These are phyloP conservation scores for Catharus ustulatus DNA, from an alignment of 2,797 vertebrate species.

Conservation along the genomic window DNA sequence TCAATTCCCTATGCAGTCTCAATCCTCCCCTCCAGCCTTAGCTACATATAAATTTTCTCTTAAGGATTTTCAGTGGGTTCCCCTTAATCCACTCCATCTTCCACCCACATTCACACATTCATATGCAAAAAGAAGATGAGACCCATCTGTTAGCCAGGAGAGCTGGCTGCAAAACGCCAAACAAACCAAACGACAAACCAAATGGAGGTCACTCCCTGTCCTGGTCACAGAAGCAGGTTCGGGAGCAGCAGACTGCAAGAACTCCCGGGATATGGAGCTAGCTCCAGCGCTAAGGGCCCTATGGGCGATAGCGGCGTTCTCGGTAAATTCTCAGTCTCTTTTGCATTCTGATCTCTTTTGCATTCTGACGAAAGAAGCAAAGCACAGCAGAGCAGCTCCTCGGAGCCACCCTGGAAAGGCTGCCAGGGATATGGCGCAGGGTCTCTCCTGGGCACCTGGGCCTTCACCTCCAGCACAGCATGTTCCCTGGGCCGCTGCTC, in stretches of 20 bases:
- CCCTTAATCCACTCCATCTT: background rate
- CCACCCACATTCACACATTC: background rate
- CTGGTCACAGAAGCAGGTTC: background rate
- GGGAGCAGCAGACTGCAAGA: background rate
- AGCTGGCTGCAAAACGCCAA: background rate
- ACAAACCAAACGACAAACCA: no score
- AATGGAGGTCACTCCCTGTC: background rate
- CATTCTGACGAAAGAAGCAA: background rate
- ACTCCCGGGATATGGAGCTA: accelerated
- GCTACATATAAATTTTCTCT: background rate
- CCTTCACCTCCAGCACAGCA: background rate
- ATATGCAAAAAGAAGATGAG: background rate
- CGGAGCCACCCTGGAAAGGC: background rate
- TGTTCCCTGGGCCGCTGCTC: accelerated
- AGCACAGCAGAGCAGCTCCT: accelerated
- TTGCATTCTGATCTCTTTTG: background rate
- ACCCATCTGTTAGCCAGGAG: background rate
- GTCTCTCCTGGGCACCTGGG: background rate
- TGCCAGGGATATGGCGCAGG: accelerated
- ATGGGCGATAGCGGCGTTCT: accelerated
- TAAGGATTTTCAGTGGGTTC: background rate
- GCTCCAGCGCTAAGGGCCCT: accelerated
- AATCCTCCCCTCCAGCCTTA: background rate
- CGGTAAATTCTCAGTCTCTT: background rate
- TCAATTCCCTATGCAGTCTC: accelerated